These are phyloP conservation scores for Brevimyrus niger DNA, from an alignment of 2,113 vertebrate genomes.

Conservation along the genomic window DNA sequence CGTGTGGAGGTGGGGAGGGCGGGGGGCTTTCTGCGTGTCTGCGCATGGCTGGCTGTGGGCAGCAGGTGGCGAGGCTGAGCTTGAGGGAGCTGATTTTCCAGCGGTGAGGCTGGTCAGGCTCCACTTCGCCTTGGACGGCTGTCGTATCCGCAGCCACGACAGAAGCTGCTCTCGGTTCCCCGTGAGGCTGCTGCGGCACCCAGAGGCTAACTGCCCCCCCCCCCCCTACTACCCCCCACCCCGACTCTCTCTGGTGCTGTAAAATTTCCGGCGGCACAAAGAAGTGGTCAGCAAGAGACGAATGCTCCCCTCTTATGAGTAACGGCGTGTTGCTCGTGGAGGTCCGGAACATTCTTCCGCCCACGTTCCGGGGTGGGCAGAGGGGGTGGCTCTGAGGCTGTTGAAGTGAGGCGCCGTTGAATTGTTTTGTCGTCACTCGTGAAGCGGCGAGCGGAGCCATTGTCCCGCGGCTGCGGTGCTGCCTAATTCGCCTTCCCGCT, in stretches of 20 bases:
- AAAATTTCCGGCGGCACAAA: constrained; percentile 10
- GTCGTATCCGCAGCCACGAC: not conserved
- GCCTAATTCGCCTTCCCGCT: constrained; percentile 1
- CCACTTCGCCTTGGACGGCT: not conserved
- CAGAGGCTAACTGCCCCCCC: not conserved
- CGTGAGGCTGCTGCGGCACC: not conserved
- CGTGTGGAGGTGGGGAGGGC: not conserved
- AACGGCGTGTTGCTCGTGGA: not conserved
- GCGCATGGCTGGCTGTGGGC: not conserved
- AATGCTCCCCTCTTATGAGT: not conserved
- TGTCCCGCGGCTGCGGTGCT: not conserved
- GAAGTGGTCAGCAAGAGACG: constrained; percentile 5
- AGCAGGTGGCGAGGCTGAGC: not conserved
- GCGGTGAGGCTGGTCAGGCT: not conserved
- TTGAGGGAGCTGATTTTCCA: not conserved
- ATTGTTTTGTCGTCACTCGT: not conserved
- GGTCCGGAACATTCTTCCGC: not conserved
- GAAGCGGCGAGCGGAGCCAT: not conserved
- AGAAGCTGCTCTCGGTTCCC: not conserved
- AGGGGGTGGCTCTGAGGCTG: constrained; percentile 43
- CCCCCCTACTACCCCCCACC: not conserved
- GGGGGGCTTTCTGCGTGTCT: not conserved
- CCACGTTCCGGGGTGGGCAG: not conserved
- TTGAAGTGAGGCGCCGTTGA: constrained; percentile 39
- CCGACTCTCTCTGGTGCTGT: not conserved